Percentiles rank a stretch among this genome's conserved stretches.
phyloP scores from a whole-genome alignment of 1,140 invertebrate genomes.

The Homarus americanus region DNA sequence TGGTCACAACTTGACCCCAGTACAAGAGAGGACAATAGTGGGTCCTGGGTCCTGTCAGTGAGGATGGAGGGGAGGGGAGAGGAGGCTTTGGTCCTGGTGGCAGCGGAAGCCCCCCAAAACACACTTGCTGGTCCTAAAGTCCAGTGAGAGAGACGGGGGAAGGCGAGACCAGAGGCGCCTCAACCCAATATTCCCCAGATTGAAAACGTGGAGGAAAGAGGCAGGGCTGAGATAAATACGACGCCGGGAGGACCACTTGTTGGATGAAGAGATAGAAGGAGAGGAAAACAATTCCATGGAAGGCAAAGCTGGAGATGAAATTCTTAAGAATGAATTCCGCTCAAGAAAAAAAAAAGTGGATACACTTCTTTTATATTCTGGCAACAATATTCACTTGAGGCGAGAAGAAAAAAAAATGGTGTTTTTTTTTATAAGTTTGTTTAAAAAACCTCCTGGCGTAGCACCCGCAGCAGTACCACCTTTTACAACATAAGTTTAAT shows the following conservation, averaged over 20 bases:
- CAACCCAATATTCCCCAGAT: constrained; percentile 31
- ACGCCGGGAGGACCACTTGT: constrained; percentile 22
- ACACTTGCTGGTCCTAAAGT: too few species aligned
- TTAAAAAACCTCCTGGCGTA: too few species aligned
- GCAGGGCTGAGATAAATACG: constrained; percentile 15
- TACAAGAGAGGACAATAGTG: too few species aligned
- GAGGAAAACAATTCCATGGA: neutral
- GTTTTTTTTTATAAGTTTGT: neutral
- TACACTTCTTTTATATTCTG: neutral
- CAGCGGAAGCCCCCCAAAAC: too few species aligned
- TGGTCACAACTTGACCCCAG: too few species aligned
- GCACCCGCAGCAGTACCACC: too few species aligned
- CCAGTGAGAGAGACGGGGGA: neutral
- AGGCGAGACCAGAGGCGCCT: constrained; percentile 3
- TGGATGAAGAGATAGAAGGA: constrained; percentile 14
- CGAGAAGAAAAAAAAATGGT: neutral
- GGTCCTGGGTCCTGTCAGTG: too few species aligned
- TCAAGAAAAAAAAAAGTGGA: neutral
- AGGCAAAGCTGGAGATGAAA: neutral
- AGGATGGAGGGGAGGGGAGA: too few species aligned
- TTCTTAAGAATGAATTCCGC: neutral
- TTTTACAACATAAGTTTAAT: too few species aligned
- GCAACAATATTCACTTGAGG: neutral
- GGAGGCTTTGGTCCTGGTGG: too few species aligned
- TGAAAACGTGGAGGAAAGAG: constrained; percentile 34